A percentile compares a stretch with the other conserved stretches of the same genome.
phyloP scores from a whole-genome alignment of 2,888 invertebrate species.

The Drosophila dives region DNA sequence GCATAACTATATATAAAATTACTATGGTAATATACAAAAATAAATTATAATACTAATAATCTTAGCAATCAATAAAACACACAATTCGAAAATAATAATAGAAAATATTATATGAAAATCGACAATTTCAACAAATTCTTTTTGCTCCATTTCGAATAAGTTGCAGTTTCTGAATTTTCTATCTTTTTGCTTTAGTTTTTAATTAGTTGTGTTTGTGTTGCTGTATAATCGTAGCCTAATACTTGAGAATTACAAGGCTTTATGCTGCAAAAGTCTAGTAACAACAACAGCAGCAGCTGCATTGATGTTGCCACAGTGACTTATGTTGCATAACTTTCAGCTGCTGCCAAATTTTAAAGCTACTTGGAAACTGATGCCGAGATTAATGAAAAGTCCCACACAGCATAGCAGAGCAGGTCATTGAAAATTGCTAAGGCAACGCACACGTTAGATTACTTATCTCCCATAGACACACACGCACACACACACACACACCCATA shows the following conservation, averaged over 20 bases:
- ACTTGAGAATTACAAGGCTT: not conserved
- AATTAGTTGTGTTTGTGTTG: not conserved
- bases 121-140: not conserved
- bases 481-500: not conserved
- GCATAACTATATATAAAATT: not conserved
- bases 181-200: not conserved
- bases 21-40: not conserved
- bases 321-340: slow-evolving; percentile 33
- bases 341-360: slow-evolving; percentile 52
- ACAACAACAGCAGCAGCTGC: not conserved
- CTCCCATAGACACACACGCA: slow-evolving; percentile 1
- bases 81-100: too few species aligned
- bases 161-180: not conserved
- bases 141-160: not conserved
- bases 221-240: not conserved
- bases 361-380: slow-evolving; percentile 17
- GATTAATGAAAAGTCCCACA: slow-evolving; percentile 63
- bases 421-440: slow-evolving; percentile 62
- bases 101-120: not conserved
- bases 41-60: too few species aligned
- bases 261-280: not conserved
- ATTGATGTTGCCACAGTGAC: slow-evolving; percentile 17
- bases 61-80: too few species aligned
- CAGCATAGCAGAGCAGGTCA: slow-evolving; percentile 46
- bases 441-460: slow-evolving; percentile 29